Conservation (phyloP, 2,113 vertebrate species). For the Nestor notabilis region DNA sequence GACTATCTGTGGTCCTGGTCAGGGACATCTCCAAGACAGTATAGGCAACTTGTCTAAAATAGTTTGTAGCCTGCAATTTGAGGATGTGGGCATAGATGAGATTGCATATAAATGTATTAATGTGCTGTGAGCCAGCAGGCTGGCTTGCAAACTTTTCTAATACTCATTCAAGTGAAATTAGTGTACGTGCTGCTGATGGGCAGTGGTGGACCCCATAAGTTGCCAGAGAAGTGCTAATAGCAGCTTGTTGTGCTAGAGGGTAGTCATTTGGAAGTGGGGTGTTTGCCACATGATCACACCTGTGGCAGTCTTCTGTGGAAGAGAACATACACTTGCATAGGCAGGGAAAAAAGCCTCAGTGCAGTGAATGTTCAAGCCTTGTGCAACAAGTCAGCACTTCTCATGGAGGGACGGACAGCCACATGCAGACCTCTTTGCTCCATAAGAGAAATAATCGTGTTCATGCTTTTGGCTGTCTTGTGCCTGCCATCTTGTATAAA, state of each 20-base stretch:
- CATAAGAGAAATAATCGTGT: fast-evolving
- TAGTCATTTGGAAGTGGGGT: background rate
- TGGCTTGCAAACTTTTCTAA: background rate
- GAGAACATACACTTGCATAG: background rate
- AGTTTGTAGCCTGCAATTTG: background rate
- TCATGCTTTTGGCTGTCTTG: background rate
- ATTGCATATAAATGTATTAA: background rate
- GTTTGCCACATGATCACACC: background rate
- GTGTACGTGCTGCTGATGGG: background rate
- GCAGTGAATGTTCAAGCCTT: background rate
- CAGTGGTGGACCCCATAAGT: background rate
- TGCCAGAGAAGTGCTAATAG: background rate
- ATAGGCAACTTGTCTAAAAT: background rate
- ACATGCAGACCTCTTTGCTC: background rate
- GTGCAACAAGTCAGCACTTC: background rate
- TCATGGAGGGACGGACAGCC: background rate
- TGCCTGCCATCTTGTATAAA: background rate
- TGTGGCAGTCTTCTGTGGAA: background rate
- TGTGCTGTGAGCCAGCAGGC: background rate
- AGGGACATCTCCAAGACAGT: background rate
- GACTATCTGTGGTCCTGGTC: background rate
- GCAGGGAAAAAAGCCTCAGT: background rate
- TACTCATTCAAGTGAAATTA: background rate
- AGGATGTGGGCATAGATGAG: background rate
- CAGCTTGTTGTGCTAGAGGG: background rate